Conservation (phyloP, 2,113 vertebrate genomes). For the Gymnogyps californianus region DNA sequence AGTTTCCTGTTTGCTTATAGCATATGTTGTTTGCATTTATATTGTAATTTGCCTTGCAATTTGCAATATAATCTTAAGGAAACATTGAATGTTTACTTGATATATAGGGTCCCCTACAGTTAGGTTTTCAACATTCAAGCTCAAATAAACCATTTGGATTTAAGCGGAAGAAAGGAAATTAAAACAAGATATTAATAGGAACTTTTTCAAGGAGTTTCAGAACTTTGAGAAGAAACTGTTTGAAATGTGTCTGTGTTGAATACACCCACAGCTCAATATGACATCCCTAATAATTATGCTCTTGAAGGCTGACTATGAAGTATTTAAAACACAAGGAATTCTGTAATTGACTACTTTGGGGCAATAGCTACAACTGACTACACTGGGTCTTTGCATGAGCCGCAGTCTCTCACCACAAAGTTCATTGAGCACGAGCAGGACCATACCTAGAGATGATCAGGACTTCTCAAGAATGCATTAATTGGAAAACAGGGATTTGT, state of each 20-base stretch:
- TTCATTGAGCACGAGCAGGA: not conserved
- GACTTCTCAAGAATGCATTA: not conserved
- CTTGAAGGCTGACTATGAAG: not conserved
- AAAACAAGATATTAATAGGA: not conserved
- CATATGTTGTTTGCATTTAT: constrained; percentile 26
- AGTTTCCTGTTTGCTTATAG: constrained; percentile 15
- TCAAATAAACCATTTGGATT: not conserved
- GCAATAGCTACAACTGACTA: accelerated
- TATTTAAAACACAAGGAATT: not conserved
- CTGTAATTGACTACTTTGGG: not conserved
- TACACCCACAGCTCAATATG: not conserved
- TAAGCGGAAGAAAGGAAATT: not conserved
- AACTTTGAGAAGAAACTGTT: not conserved
- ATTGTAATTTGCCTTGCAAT: constrained; percentile 36
- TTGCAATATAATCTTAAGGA: not conserved
- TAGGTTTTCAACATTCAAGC: not conserved
- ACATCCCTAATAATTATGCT: not conserved
- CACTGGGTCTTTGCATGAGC: accelerated
- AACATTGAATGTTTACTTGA: not conserved
- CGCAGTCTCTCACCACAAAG: not conserved
- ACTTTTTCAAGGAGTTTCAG: not conserved
- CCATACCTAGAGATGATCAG: not conserved
- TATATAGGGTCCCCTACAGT: not conserved
- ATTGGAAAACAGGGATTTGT: not conserved
- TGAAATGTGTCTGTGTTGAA: not conserved